Evolutionary conservation across 2,797 vertebrate species (phyloP).

Genomic region (Gambusia yucatana): DNA sequence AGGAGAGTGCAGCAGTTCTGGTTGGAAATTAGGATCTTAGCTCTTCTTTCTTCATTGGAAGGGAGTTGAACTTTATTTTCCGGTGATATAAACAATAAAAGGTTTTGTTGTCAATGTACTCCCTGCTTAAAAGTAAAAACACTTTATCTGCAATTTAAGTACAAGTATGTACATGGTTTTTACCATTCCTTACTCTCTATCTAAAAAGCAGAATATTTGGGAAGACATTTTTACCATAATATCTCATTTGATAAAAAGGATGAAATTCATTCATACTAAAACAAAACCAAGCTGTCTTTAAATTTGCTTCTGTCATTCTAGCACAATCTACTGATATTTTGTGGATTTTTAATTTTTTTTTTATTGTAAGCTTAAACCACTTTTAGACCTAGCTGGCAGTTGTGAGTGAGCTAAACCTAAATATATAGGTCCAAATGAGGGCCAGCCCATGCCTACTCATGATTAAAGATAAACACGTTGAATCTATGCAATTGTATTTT

Average conservation of each 20-base stretch:
- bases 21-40: not conserved
- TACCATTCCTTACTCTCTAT: not conserved
- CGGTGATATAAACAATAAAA: not conserved
- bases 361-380: not conserved
- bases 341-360: not conserved
- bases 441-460: not conserved
- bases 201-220: not conserved
- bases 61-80: too few relatives aligned
- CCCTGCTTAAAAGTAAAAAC: not conserved
- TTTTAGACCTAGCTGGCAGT: not conserved
- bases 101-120: not conserved
- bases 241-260: not conserved
- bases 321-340: not conserved
- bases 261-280: not conserved
- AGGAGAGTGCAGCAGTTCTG: not conserved
- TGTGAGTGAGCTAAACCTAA: not conserved
- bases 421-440: not conserved
- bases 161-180: not conserved
- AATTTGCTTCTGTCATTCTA: not conserved
- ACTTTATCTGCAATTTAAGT: not conserved
- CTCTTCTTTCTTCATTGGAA: not conserved
- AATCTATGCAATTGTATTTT: not conserved
- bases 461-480: constrained; percentile 24
- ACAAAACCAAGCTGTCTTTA: not conserved
- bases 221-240: not conserved